Evolutionary conservation across 1,140 invertebrate genomes (phyloP).

Genomic region (Solenopsis fugax): DNA sequence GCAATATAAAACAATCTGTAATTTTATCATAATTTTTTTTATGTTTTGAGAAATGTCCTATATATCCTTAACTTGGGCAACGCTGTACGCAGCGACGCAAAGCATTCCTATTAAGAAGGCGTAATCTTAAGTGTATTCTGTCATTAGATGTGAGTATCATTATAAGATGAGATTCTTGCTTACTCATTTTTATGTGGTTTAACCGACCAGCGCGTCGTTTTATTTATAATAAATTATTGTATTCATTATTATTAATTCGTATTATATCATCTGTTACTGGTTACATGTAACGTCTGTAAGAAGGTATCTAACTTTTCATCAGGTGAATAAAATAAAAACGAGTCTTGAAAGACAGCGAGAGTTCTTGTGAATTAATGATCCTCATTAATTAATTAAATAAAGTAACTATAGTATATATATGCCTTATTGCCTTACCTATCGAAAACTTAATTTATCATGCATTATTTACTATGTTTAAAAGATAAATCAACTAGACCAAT

Average conservation of each 20-base stretch:
- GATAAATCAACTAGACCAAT: no score
- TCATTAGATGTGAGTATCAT: background rate
- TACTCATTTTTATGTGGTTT: background rate
- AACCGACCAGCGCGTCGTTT: background rate
- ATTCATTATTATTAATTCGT: slow-evolving; percentile 11
- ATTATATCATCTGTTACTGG: background rate
- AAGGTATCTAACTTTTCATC: background rate
- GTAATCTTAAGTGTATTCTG: slow-evolving; percentile 1
- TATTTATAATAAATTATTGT: slow-evolving; percentile 57
- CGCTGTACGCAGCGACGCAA: slow-evolving; percentile 4
- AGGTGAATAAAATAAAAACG: slow-evolving; percentile 40
- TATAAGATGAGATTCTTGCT: background rate
- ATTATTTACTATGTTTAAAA: no score
- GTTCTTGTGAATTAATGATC: background rate
- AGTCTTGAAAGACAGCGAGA: background rate
- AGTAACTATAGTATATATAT: no score
- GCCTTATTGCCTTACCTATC: no score
- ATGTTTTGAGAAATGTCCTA: no score
- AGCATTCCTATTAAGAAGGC: slow-evolving; percentile 18
- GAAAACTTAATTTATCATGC: no score
- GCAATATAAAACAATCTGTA: no score
- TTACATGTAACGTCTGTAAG: background rate
- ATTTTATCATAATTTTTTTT: no score
- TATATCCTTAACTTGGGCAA: background rate
- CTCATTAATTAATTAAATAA: background rate